Conservation (phyloP, 2,888 invertebrate species). For the Scaptomyza cyrtandrae region DNA sequence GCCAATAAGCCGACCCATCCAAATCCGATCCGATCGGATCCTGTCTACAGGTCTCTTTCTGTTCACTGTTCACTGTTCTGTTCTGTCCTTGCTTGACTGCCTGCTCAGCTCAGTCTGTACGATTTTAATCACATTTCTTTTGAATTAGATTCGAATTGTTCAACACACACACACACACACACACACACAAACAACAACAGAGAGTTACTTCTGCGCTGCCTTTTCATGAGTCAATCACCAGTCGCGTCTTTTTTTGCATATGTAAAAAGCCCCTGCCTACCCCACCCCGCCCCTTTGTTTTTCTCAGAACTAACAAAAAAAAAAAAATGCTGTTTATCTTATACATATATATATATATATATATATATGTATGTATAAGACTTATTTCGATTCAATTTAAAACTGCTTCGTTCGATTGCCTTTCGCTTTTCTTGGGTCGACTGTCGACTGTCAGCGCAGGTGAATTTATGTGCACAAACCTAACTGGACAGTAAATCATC, state of each 20-base stretch:
- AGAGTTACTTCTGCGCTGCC: slow-evolving; percentile 36
- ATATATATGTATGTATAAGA: slow-evolving; percentile 5
- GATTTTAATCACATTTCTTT: slow-evolving; percentile 80
- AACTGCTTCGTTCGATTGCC: slow-evolving; percentile 51
- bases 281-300: slow-evolving; percentile 13
- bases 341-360: background rate
- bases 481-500: slow-evolving; percentile 83
- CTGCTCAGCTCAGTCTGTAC: slow-evolving; percentile 38
- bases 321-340: slow-evolving; percentile 32
- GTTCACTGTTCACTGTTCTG: slow-evolving; percentile 5
- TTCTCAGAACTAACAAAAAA: slow-evolving; percentile 59
- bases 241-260: slow-evolving; percentile 55
- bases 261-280: slow-evolving; percentile 12
- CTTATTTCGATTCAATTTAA: slow-evolving; percentile 62
- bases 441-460: slow-evolving; percentile 80
- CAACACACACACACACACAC: slow-evolving; percentile 28
- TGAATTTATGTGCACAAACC: slow-evolving; percentile 83
- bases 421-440: slow-evolving; percentile 67
- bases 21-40: slow-evolving; percentile 26
- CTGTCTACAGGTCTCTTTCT: slow-evolving; percentile 4
- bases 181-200: background rate
- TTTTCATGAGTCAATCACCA: slow-evolving; percentile 76
- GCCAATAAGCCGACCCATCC: slow-evolving; percentile 57
- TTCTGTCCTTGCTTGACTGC: slow-evolving; percentile 7
- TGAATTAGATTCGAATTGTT: slow-evolving; percentile 76